Conservation (phyloP, 2,113 vertebrate genomes). For the Elanus axillaris region DNA sequence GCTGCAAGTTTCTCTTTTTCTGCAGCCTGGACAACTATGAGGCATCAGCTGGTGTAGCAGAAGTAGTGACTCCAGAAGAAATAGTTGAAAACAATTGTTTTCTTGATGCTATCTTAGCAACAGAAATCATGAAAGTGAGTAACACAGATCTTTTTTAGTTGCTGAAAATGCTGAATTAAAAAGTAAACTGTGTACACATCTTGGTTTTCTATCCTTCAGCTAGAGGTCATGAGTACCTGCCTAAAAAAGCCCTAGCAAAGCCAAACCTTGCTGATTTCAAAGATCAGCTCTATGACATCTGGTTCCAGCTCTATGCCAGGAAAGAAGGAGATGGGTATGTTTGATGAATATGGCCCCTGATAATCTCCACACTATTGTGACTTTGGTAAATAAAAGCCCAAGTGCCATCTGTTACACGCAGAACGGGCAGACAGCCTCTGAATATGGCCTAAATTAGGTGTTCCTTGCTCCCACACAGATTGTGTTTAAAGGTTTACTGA, state of each 20-base stretch:
- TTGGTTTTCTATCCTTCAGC: slow-evolving; percentile 55
- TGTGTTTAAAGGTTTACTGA: background rate
- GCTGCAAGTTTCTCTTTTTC: background rate
- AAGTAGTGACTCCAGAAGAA: slow-evolving; percentile 78
- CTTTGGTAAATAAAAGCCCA: background rate
- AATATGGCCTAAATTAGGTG: background rate
- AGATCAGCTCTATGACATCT: slow-evolving; percentile 82
- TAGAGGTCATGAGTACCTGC: slow-evolving; percentile 78
- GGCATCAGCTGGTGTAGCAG: slow-evolving; percentile 72
- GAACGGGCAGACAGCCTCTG: background rate
- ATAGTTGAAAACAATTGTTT: slow-evolving; percentile 74
- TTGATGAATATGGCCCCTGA: background rate
- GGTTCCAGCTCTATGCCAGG: slow-evolving; percentile 84
- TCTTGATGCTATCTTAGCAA: slow-evolving; percentile 77
- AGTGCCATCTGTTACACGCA: background rate
- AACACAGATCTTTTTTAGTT: background rate
- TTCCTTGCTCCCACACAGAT: background rate
- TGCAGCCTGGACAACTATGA: slow-evolving; percentile 84
- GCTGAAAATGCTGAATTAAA: background rate
- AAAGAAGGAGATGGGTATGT: slow-evolving; percentile 76
- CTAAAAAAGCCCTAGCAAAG: slow-evolving; percentile 69
- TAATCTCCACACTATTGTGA: background rate
- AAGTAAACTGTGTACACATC: background rate
- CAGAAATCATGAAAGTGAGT: slow-evolving; percentile 81
- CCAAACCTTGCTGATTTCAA: slow-evolving; percentile 73